Conservation (phyloP, 1,140 invertebrate species). For the Subanguina moxae region DNA sequence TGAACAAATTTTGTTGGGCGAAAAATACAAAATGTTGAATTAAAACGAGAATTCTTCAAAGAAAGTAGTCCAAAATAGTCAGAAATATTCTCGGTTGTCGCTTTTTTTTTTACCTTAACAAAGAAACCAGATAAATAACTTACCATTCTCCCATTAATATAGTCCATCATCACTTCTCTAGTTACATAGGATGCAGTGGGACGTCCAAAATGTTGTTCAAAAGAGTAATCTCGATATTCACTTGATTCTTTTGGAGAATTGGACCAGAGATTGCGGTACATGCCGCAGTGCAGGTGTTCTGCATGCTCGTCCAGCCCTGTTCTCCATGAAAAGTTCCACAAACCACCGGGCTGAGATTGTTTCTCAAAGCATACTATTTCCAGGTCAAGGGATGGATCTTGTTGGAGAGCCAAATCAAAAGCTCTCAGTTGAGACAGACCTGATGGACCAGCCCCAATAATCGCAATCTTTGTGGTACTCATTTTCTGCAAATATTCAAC, state of each 20-base stretch:
- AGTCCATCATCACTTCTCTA: background rate
- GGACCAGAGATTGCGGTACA: background rate
- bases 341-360: background rate
- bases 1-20: too few species aligned
- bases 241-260: background rate
- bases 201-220: conserved; percentile 4
- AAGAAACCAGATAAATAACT: too few species aligned
- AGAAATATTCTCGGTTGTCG: too few species aligned
- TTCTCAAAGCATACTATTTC: background rate
- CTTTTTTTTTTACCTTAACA: too few species aligned
- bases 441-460: background rate
- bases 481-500: too few species aligned
- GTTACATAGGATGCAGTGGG: background rate
- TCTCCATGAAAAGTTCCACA: background rate
- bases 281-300: background rate
- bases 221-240: background rate
- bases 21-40: too few species aligned
- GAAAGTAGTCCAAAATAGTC: too few species aligned
- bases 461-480: background rate
- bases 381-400: background rate
- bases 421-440: background rate
- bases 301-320: background rate
- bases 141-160: background rate
- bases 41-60: too few species aligned
- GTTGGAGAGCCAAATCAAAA: background rate